phyloP scores from a whole-genome alignment of 92 coral and sea anemone species.

The Zoanthus gigantus region DNA sequence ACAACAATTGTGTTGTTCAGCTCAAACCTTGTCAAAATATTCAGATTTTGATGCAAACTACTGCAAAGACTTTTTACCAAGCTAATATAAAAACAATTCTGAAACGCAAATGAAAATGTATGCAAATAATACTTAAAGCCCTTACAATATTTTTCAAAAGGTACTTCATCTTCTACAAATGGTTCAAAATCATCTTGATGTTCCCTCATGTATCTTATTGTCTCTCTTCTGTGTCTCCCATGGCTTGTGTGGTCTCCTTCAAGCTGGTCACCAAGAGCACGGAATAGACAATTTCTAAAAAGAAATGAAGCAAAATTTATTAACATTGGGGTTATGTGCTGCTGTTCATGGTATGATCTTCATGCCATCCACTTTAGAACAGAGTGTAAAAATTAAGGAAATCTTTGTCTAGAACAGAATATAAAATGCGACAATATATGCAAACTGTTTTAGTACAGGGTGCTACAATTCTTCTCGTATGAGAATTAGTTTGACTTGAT shows the following conservation, averaged over 20 bases:
- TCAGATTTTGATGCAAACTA: neutral
- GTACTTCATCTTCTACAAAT: conserved; percentile 90
- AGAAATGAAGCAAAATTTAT: neutral
- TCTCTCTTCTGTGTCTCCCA: conserved; percentile 84
- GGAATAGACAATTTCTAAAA: conserved; percentile 90
- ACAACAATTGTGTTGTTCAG: neutral
- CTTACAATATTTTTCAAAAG: conserved; percentile 97
- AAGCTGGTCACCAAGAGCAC: conserved; percentile 96
- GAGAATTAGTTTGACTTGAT: too few relatives aligned
- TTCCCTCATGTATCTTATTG: conserved; percentile 82
- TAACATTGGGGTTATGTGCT: too few relatives aligned
- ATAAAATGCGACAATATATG: too few relatives aligned
- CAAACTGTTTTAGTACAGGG: too few relatives aligned
- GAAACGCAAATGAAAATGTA: neutral
- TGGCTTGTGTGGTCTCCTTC: conserved; percentile 95
- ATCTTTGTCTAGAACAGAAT: too few relatives aligned
- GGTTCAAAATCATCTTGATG: conserved; percentile 96
- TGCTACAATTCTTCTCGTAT: too few relatives aligned
- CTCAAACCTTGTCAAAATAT: neutral
- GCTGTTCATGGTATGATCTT: neutral
- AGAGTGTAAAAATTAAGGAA: too few relatives aligned
- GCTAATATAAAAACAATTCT: neutral
- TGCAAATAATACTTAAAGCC: neutral
- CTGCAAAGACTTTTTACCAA: neutral
- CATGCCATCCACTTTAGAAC: too few relatives aligned